phyloP scores from a whole-genome alignment of 2,888 invertebrate species.

The Agrilus mali region DNA sequence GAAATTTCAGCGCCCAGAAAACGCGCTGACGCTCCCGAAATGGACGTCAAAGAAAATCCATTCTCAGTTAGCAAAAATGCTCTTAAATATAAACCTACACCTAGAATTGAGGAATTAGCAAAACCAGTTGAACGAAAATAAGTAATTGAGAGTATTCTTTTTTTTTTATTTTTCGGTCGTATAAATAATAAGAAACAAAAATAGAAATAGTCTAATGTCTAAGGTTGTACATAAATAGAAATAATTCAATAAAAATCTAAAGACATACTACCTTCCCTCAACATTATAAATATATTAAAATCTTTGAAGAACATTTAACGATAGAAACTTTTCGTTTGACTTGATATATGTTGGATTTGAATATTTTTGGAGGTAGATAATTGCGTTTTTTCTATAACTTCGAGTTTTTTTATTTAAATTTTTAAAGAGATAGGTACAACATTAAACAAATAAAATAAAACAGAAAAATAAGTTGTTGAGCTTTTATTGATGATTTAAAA shows the following conservation, averaged over 20 bases:
- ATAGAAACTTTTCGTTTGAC: neutral
- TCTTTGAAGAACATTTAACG: too few relatives aligned
- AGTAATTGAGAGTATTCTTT: neutral
- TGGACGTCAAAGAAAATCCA: conserved; percentile 37
- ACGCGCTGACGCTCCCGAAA: conserved; percentile 26
- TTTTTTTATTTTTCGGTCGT: too few relatives aligned
- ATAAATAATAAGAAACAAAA: neutral
- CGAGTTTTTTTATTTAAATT: too few relatives aligned
- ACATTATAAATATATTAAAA: too few relatives aligned
- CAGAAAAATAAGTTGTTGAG: neutral
- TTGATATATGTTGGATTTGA: too few relatives aligned
- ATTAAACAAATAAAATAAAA: too few relatives aligned
- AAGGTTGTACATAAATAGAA: conserved; percentile 3
- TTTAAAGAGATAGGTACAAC: too few relatives aligned
- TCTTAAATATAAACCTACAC: conserved; percentile 35
- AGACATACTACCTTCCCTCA: neutral
- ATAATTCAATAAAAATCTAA: conserved; percentile 1
- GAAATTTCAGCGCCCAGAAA: conserved; percentile 27
- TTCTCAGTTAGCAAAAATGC: conserved; percentile 37
- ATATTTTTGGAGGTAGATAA: too few relatives aligned
- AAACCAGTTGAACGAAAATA: conserved; percentile 28
- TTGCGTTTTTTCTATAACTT: too few relatives aligned
- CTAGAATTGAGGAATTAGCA: conserved; percentile 35
- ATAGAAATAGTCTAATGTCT: neutral
- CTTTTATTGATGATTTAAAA: too few relatives aligned